A percentile compares a stretch with the other conserved stretches of the same genome.
These are phyloP conservation scores for Eueremaeus valkanovi DNA, from an alignment of 2,888 invertebrate genomes.

Conservation along the genomic window DNA sequence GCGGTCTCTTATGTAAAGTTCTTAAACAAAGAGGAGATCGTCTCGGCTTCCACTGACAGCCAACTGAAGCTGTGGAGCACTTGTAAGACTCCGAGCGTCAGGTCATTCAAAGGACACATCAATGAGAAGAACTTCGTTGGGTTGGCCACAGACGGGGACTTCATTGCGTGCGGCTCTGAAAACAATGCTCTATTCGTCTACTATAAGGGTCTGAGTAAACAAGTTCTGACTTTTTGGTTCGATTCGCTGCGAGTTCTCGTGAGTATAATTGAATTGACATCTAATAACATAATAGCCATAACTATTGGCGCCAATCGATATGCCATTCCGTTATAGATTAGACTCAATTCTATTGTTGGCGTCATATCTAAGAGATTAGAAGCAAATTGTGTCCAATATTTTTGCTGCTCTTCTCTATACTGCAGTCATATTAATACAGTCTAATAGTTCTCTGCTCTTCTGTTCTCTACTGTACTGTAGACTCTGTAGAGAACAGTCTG, in stretches of 20 bases:
- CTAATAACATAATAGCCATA: not conserved
- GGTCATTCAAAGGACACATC: slow-evolving; percentile 83
- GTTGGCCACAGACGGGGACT: slow-evolving; percentile 82
- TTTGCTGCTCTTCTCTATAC: not conserved
- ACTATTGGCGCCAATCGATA: not conserved
- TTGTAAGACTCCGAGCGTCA: slow-evolving; percentile 64
- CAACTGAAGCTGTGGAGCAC: slow-evolving; percentile 88
- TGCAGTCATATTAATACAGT: too few relatives aligned
- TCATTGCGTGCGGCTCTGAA: slow-evolving; percentile 90
- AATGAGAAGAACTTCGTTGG: slow-evolving; percentile 97
- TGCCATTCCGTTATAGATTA: not conserved
- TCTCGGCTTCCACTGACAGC: slow-evolving; percentile 90
- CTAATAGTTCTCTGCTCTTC: too few relatives aligned
- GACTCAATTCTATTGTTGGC: not conserved
- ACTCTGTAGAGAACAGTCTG: too few relatives aligned
- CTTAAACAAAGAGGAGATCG: slow-evolving; percentile 74
- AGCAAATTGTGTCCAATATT: not conserved
- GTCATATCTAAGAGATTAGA: not conserved
- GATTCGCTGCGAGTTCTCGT: slow-evolving; percentile 70
- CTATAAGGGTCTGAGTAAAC: slow-evolving; percentile 81
- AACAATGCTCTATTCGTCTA: slow-evolving; percentile 89
- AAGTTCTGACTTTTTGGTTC: slow-evolving; percentile 79
- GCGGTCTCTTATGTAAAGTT: slow-evolving; percentile 93
- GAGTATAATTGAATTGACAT: slow-evolving; percentile 18
- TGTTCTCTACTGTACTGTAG: too few relatives aligned